Base-by-base conservation (phyloP, 2,113 vertebrate genomes). In the Glaucomys volans region DNA sequence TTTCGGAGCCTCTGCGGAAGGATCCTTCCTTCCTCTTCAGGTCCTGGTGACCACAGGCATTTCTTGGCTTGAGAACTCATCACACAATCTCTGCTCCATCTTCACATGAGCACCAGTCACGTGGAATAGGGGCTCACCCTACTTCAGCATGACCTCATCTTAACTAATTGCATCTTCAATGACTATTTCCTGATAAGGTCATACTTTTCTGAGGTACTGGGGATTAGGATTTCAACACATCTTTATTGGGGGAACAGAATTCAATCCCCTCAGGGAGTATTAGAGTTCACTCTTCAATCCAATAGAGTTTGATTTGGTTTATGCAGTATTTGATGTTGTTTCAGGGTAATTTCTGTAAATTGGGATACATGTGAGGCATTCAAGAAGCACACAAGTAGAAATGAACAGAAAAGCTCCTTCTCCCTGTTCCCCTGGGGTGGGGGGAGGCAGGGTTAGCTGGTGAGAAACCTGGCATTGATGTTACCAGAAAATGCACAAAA, bases 301-400 rank as follows among this genome's bases (percentile, higher is more conserved):
- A 40, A 57, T 10, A 88, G 89, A 24, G 5, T 47, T 35, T 75
- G 12, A 32, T 26, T 0, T 2, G 14, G 3, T 17, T 74, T 44
- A 17, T 24, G 4, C 20, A 57, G 52, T 22, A 5, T 37, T 82
- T 59, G 62, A 24, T 52, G 37, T 6, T 47, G 20, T 64, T 40
- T 72, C 3, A 4, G 77, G 54, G 30, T 64, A 26, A 57, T 44
- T 87, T 18, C 83, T 52, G 8, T 57, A 40, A 52, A 40, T 32
- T 14, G 35, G 8, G 69, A 30, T 30, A 8, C 1, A 8, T 67
- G 44, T 59, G 82, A 88, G 52, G 75, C 57, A 37, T 77, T 86
- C 57, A 50, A 89, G 84, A 89, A 76, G 28, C 37, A 89, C 72
- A 74, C 20, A 59, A 72, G 80, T 8, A 79, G 44, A 87, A 83